A percentile compares a stretch with the other conserved stretches of the same genome.
These are phyloP conservation scores for Athalia cordata DNA, from an alignment of 2,888 invertebrate genomes.

Conservation along the genomic window DNA sequence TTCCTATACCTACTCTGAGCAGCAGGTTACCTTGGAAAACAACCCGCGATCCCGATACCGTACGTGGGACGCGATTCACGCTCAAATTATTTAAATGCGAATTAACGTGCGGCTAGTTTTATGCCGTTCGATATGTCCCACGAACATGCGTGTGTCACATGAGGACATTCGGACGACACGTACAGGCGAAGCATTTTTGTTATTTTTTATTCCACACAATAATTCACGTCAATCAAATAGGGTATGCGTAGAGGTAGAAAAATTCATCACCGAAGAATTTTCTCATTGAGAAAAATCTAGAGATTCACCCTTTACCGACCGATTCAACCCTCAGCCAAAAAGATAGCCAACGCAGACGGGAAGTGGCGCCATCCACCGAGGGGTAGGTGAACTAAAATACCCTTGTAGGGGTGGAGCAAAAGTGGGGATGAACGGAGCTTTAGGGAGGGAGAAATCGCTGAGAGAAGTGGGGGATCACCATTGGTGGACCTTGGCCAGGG, in stretches of 20 bases:
- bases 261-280: neutral
- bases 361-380: constrained; percentile 42
- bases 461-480: constrained; percentile 40
- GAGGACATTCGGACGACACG: too few relatives aligned
- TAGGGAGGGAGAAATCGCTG: constrained; percentile 21
- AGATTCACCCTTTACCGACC: constrained; percentile 8
- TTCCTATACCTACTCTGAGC: too few relatives aligned
- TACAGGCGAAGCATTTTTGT: neutral
- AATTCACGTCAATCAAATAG: neutral
- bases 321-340: constrained; percentile 16
- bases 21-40: neutral
- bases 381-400: constrained; percentile 22
- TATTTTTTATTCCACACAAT: neutral
- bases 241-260: neutral
- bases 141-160: neutral
- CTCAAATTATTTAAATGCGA: constrained; percentile 34
- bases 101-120: constrained; percentile 20
- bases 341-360: neutral
- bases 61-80: constrained; percentile 14
- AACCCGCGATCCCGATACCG: constrained; percentile 30
- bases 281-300: neutral
- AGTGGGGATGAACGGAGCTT: constrained; percentile 14
- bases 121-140: constrained; percentile 12
- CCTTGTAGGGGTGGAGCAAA: neutral
- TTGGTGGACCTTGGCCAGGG: constrained; percentile 23